These are phyloP conservation scores for Crenuchus spilurus DNA, from an alignment of 2,797 vertebrate genomes.

Conservation along the genomic window DNA sequence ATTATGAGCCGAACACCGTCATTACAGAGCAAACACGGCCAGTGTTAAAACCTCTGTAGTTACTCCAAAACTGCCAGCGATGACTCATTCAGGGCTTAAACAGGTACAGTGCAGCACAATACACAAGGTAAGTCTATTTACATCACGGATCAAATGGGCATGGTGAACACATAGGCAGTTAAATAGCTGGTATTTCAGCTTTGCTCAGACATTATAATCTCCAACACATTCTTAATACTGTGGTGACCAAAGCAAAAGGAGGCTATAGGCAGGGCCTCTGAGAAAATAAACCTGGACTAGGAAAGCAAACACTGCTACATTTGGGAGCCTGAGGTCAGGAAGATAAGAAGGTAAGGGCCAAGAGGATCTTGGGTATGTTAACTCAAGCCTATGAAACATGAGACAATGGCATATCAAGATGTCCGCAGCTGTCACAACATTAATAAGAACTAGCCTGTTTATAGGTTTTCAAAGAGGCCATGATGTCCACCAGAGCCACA, in stretches of 20 bases:
- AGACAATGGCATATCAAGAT: background rate
- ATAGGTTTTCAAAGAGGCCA: background rate
- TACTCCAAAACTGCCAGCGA: background rate
- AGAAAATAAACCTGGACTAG: slow-evolving; percentile 29
- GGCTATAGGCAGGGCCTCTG: slow-evolving; percentile 6
- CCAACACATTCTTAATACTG: slow-evolving; percentile 25
- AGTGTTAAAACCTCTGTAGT: background rate
- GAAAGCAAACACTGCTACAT: slow-evolving; percentile 26
- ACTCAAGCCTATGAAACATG: background rate
- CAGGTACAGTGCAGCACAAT: background rate
- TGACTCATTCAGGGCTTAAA: slow-evolving; percentile 8
- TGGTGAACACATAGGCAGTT: slow-evolving; percentile 7
- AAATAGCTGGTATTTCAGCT: slow-evolving; percentile 23
- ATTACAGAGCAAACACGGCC: slow-evolving; percentile 9
- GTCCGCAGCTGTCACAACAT: slow-evolving; percentile 8
- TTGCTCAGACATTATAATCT: slow-evolving; percentile 26
- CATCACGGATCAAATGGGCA: slow-evolving; percentile 3
- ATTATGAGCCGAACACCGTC: slow-evolving; percentile 9
- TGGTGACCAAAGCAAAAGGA: slow-evolving; percentile 4
- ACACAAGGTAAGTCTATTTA: background rate
- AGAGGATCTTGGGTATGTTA: background rate
- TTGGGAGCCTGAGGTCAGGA: slow-evolving; percentile 8
- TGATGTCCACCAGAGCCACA: background rate
- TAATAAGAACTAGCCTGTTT: background rate
- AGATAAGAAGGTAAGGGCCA: slow-evolving; percentile 15